Base-by-base conservation (phyloP, 2,888 invertebrate genomes). In the Sclerodermus sp. region DNA sequence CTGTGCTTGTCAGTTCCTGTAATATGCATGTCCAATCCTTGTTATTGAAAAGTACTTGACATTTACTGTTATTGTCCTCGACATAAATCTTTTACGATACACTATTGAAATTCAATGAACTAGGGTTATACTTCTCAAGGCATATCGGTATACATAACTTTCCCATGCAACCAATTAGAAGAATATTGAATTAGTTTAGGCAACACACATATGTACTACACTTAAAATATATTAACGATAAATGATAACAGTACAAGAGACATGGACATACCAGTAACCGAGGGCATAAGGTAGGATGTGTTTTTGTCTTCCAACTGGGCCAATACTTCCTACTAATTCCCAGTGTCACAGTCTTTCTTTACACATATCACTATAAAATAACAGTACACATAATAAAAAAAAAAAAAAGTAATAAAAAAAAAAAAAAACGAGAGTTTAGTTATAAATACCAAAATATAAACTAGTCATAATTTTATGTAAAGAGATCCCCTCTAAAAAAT, bases 281-380 rank as follows among this genome's bases (percentile, higher is more conserved):
- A 74, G 65, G 74, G 74, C 74, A 74, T 73, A 66, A 60, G 71
- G 67, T 64, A 62, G 48, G 52, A 55, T 64, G 49, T 66, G 61
- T 53, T 57, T 64, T 57, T 63, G 55, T 42, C 18, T 57, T 55
- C 37, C 13, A 39, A 53, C 53, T 58, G 46, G 58, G 53, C 49
- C 51, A 55, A 55, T 51, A 51, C 51, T 62, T 59, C 52, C 53
- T 55, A 55, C 51, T 52, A 47, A 58, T 59, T 57, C 45, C 60
- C 45, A 53, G 62, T 45, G 59, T 62, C 57, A 64, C 60, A 63
- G 59, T 43, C 51, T 58, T 55, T 57, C 58, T 55, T 55, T 53
- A 60, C 62, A 69, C 68, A 71, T 70, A 68, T 68, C 60, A 67
- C 73, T 73, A 57, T 41, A 66, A 62, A 51, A 39, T 45, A 36